A percentile compares a stretch with the other conserved stretches of the same genome.
Conservation (phyloP, 2,888 invertebrate genomes). For the Sclerodermus sp. region DNA sequence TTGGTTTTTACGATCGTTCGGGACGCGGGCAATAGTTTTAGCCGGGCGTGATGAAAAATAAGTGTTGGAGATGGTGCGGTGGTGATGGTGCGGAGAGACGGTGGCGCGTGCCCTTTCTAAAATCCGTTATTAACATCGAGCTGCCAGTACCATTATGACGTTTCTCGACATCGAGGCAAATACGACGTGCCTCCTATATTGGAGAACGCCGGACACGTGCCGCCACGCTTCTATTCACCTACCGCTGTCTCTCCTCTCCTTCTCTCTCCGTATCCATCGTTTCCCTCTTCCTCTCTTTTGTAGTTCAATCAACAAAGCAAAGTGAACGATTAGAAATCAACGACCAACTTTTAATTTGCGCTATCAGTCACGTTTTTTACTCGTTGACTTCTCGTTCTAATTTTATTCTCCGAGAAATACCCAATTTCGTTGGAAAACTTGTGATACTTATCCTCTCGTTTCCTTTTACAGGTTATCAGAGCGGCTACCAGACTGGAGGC, state of each 20-base stretch:
- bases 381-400: constrained; percentile 8
- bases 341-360: too few relatives aligned
- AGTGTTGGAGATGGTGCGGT: constrained; percentile 5
- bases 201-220: constrained; percentile 49
- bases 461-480: constrained; percentile 42
- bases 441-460: too few relatives aligned
- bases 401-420: too few relatives aligned
- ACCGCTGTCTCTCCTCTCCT: constrained; percentile 6
- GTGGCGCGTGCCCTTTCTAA: constrained; percentile 32
- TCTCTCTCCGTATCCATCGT: background rate
- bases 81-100: constrained; percentile 20
- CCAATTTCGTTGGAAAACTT: too few relatives aligned
- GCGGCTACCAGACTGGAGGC: constrained; percentile 34
- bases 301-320: too few relatives aligned
- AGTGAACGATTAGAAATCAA: too few relatives aligned
- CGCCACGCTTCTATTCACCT: constrained; percentile 52
- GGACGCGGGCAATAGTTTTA: too few relatives aligned
- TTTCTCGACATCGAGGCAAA: constrained; percentile 43
- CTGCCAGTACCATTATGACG: constrained; percentile 40
- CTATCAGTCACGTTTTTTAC: too few relatives aligned
- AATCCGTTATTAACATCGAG: constrained; percentile 45
- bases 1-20: too few relatives aligned
- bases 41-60: background rate
- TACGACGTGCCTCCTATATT: constrained; percentile 23
- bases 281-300: constrained; percentile 1